Evolutionary conservation across 1,140 invertebrate genomes (phyloP).

Genomic region (Pentalonia nigronervosa): DNA sequence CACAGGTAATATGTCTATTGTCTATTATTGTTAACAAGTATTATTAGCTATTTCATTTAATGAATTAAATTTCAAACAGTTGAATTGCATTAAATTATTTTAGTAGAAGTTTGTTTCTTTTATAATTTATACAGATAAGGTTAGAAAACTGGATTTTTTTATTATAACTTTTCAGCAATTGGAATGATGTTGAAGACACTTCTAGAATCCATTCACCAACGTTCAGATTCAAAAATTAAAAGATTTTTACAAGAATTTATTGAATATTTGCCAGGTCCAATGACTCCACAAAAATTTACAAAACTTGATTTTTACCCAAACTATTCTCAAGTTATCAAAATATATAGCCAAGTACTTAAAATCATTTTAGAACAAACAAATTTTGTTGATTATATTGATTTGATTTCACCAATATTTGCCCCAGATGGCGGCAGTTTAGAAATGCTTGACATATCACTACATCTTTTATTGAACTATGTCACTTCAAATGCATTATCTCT

Average conservation of each 20-base stretch:
- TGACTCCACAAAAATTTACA: slow-evolving; percentile 73
- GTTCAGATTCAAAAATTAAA: slow-evolving; percentile 38
- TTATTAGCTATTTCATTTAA: background rate
- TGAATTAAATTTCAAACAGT: background rate
- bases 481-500: background rate
- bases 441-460: slow-evolving; percentile 44
- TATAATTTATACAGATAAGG: slow-evolving; percentile 1
- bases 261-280: slow-evolving; percentile 68
- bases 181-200: slow-evolving; percentile 40
- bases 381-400: background rate
- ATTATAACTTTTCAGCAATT: slow-evolving; percentile 44
- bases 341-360: slow-evolving; percentile 55
- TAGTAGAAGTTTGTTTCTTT: slow-evolving; percentile 13
- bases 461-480: slow-evolving; percentile 26
- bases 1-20: slow-evolving; percentile 37
- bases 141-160: slow-evolving; percentile 56
- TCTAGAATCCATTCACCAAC: slow-evolving; percentile 43
- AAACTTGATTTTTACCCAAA: slow-evolving; percentile 66
- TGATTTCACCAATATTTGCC: slow-evolving; percentile 27
- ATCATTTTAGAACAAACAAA: slow-evolving; percentile 25
- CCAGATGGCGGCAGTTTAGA: slow-evolving; percentile 24
- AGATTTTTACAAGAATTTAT: slow-evolving; percentile 39
- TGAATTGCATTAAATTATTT: background rate
- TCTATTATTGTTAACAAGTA: background rate
- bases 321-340: slow-evolving; percentile 63